Evolutionary conservation across 2,797 vertebrate genomes (phyloP), one percentile per base, ranked within the genome.

Genomic region (Amphiprion clarkii): DNA sequence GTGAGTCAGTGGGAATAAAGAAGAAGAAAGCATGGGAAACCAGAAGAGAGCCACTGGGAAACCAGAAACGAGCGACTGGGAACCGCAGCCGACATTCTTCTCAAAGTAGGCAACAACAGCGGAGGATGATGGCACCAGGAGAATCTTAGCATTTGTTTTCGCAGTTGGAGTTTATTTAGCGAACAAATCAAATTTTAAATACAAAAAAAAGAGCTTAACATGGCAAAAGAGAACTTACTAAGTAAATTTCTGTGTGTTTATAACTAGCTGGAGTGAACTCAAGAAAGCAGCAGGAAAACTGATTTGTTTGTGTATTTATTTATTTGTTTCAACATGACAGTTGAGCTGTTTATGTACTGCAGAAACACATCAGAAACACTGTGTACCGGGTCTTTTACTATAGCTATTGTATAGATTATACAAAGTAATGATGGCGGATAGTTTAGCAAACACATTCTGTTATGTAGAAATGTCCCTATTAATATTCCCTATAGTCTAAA

Each of bases 1-100:
- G 19, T 39, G 16, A 48, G 54, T 69, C 33, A 66, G 65, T 76
- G 67, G 65, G 61, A 81, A 57, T 5, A 29, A 52, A 33, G 46
- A 6, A 33, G 48, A 60, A 55, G 21, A 54, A 81, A n/a, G 63
- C 68, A 77, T 75, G 67, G 65, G 80, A 88, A 85, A 74, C 5
- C 53, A 14, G 16, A 67, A 40, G 33, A 72, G 25, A 76, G 19
- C 13, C 4, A 69, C 36, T 84, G 67, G 67, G 62, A 81, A 77
- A 23, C 5, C 53, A 14, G 16, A 67, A 40, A 40, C 70, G 25
- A 76, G 19, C 13, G 4, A 69, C 36, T 84, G 67, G 67, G 62
- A 81, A 77, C 79, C 39, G 14, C 6, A 19, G 36, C 49, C 5
- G 1, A 71, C 66, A 77, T 67, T 74, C 14, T 68, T 83, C 69